Evolutionary conservation across 2,888 invertebrate genomes (phyloP), one percentile per base, ranked within the genome.

Genomic region (Stegana nigrithorax): DNA sequence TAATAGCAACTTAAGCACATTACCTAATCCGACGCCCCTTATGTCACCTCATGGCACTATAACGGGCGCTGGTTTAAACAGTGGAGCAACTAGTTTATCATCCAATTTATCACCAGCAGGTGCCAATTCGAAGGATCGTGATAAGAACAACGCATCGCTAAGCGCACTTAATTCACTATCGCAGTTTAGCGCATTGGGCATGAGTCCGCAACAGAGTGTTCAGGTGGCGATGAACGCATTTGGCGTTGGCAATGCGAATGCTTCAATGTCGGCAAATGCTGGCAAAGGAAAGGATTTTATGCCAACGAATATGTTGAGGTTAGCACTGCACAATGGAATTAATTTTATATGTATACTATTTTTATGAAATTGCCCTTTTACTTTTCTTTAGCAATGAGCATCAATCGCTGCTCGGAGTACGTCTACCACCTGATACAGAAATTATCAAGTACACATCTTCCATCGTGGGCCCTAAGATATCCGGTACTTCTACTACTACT

Each of bases 391-490:
- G 63, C 87, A 94, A 92, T 87, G 93, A 93, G 87, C 92, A 93
- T 65, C 90, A 92, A 71, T 92, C 94, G 78, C 91, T 94, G 83
- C 87, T 94, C 81, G 94, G 94, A 65, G 94, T 94, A 55, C 89
- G 94, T 66, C 87, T 95, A 75, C 94, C 94, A 69, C 94, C 94
- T 39, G 94, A 94, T 82, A 95, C 94, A 50, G 94, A 95, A 87
- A 94, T 94, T 70, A 94, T 95, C 82, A 94, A 94, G 86, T 94
- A 94, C 84, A 94, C 94, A 70, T 94, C 94, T 71, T 93, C 93
- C 64, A 90, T 94, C 79, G 92, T 93, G 72, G 94, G 94, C 65
- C 93, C 94, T 62, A 94, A 94, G 89, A 89, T 93, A 69, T 92
- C 93, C 12, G 93, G 94, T 66, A 92, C n/a, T n/a, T n/a, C n/a